Evolutionary conservation across 2,888 invertebrate species (phyloP), one percentile per base, ranked within the genome.

Genomic region (Ceriagrion tenellum): DNA sequence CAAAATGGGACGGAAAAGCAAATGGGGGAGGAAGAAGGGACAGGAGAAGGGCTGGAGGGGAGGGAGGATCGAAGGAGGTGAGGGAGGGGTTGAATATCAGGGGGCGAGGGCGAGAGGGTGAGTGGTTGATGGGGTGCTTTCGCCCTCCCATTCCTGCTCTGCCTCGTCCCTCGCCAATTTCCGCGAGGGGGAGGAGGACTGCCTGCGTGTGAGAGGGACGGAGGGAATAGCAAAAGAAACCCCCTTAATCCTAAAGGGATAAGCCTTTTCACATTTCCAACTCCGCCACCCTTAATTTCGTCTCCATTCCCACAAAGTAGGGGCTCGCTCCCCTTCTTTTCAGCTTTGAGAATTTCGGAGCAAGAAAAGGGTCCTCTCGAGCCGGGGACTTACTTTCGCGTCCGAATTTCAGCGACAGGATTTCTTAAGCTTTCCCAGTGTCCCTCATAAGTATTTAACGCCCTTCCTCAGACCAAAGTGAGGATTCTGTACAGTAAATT

Each of bases 201-300:
- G 30, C 35, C 26, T 47, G 47, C 8, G 47, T 47, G 47, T n/a
- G 30, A n/a, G 81, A 30, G n/a, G 13, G 81, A n/a, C 16, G n/a
- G n/a, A n/a, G n/a, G 35, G 16, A 35, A 13, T 0, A 16, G 35
- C 16, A 81, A n/a, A 35, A 81, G 35, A 81, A 81, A 30, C 8
- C 20, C 69, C 69, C 81, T 81, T 81, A 81, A 81, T 81, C 81
- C 81, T 35, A 35, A 81, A 81, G 30, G 81, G 81, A 81, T 81
- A 81, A 81, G 81, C 81, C 81, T 81, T 81, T 81, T 81, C 81
- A 16, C 81, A 81, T 81, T 81, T 81, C 81, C 81, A 35, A 35
- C 12, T 35, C 81, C 81, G 81, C 81, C 81, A 81, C 81, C 35
- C 81, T 35, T 35, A 81, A 81, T 81, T 81, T 81, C 18, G 81